Base-by-base conservation (phyloP, 2,888 invertebrate species). In the Nomada lathburiana region DNA sequence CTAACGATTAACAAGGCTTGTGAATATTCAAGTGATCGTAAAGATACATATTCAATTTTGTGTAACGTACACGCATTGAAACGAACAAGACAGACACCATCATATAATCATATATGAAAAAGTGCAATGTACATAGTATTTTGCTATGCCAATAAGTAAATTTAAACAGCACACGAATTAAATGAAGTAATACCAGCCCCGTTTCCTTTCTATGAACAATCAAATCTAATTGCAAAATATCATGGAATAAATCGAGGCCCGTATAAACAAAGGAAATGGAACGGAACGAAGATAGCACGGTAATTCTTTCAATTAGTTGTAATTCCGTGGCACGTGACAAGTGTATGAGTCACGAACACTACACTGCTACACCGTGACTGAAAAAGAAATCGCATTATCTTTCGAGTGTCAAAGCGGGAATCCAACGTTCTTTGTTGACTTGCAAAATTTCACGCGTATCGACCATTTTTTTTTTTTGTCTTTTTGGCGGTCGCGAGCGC, bases 221-320 rank as follows among this genome's bases (percentile, higher is more conserved):
- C 36, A 36, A 36, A 36, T 36, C 36, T 5, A 36, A 36, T 36
- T 36, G 36, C 36, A 36, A 36, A 36, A 36, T 36, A 36, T 7
- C 5, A 36, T 36, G 36, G 36, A 7, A 36, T 1, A 36, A 36
- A 5, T 9, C 36, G 36, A 36, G 36, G 2, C 47, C 13, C 11
- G 13, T 26, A 11, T 44, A 42, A 62, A 62, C n/a, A 62, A 42
- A 23, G 47, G 20, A 55, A 23, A 11, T 23, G 7, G 18, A 42
- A 55, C 36, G 16, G 53, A 53, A 36, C 9, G n/a, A 55, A 23
- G 68, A 55, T 55, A 68, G 53, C 2, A 62, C n/a, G 55, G 18
- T 23, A 29, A 23, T 55, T 55, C 3, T 42, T 42, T 5, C 23
- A 68, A 42, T 63, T 63, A 47, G 16, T 44, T 20, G 2, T 0